These are phyloP conservation scores for Oxystoma pomonae DNA, from an alignment of 2,888 invertebrate genomes.

Conservation along the genomic window DNA sequence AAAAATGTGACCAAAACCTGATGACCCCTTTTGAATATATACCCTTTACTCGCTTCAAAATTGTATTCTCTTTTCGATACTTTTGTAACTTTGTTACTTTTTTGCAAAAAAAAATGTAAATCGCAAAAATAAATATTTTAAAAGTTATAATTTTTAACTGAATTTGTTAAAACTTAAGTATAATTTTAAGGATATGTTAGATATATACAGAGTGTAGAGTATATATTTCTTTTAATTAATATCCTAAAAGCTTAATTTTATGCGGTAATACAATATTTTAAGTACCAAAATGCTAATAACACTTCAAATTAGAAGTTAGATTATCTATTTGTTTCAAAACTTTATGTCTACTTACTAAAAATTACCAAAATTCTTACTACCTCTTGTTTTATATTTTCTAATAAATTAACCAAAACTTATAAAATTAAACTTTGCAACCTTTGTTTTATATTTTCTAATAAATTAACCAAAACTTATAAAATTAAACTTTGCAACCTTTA, in stretches of 20 bases:
- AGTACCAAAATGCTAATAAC: not conserved
- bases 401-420: not conserved
- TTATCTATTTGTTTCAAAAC: not conserved
- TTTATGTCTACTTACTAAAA: not conserved
- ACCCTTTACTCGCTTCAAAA: not conserved
- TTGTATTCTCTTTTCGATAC: not conserved
- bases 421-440: not conserved
- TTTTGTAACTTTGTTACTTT: not conserved
- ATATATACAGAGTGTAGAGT: not conserved
- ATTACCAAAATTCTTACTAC: no score
- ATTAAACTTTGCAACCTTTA: not conserved
- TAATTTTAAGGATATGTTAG: not conserved
- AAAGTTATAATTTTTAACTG: not conserved
- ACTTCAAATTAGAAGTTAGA: not conserved
- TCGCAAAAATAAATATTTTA: not conserved
- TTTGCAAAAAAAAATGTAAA: not conserved
- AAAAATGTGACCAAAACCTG: not conserved
- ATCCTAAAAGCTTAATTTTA: not conserved
- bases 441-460: not conserved
- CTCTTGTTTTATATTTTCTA: not conserved
- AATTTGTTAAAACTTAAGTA: not conserved
- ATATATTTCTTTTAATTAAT: not conserved
- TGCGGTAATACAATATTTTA: not conserved
- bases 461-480: not conserved
- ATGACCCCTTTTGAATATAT: not conserved